Evolutionary conservation across 2,888 invertebrate genomes (phyloP).

Genomic region (Cyclophora albipunctata): DNA sequence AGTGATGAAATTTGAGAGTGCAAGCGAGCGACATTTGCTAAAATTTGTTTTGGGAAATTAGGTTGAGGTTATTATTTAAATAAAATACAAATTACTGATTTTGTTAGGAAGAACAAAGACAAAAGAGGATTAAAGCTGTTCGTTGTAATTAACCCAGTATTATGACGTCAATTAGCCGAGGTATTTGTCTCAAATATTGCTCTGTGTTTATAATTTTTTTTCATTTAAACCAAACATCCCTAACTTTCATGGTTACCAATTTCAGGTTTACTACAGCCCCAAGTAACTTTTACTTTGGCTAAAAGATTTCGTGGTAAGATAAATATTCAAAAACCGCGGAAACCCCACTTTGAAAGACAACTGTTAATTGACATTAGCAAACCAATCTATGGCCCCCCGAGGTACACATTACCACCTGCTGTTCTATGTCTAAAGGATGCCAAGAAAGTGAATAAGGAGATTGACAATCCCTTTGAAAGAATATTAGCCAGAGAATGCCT

Average conservation of each 20-base stretch:
- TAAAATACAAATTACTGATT: no score
- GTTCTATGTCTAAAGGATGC: conserved; percentile 69
- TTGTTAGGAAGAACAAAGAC: no score
- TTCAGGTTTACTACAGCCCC: conserved; percentile 59
- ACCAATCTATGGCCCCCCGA: conserved; percentile 74
- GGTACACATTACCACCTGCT: conserved; percentile 55
- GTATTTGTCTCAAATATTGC: conserved; percentile 16
- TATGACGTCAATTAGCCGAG: conserved; percentile 39
- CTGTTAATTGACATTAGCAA: conserved; percentile 78
- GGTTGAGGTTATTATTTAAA: no score
- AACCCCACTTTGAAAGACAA: conserved; percentile 82
- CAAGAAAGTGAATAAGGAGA: conserved; percentile 28
- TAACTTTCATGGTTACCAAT: conserved; percentile 11
- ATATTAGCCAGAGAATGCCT: conserved; percentile 83
- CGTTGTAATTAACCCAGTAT: no score
- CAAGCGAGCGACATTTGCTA: no score
- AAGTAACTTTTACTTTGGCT: conserved; percentile 64
- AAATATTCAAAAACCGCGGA: conserved; percentile 83
- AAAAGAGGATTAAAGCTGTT: no score
- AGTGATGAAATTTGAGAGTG: no score
- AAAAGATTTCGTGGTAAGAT: conserved; percentile 84
- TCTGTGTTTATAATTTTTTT: no score
- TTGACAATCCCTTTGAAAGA: conserved; percentile 81
- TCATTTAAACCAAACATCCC: not conserved
- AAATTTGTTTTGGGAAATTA: no score